Evolutionary conservation across 2,113 vertebrate genomes (phyloP), one percentile per base, ranked within the genome.

Genomic region (Columbina picui): DNA sequence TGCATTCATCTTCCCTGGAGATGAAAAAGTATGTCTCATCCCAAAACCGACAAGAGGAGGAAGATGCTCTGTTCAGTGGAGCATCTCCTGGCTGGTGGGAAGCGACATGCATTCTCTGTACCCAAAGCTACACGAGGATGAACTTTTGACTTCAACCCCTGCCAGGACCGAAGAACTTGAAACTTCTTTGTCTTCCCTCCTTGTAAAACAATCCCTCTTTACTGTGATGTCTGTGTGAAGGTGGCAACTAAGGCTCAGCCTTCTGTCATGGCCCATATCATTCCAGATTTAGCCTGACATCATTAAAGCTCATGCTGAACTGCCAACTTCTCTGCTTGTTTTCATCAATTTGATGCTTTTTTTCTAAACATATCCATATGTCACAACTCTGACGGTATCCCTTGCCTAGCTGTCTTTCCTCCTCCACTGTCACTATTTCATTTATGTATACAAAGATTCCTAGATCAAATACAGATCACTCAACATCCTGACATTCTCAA

Each of bases 391-490:
- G 5, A 88, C 0, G 3, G 92, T 79, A 90, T 86, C 82, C 88
- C 92, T 94, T 92, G 94, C 87, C 60, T 80, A 92, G 81, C 93
- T 96, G 95, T 97, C 95, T 95, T 96, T 91, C 92, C 85, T 95
- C 55, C 87, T 96, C 84, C 84, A 59, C 82, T 96, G 85, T 96
- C 95, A 96, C 95, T 95, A 93, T 96, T 96, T 95, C 90, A 96
- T 97, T 95, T 95, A 93, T 29, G 76, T 86, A 94, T 68, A 90
- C 84, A 90, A 93, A 95, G 92, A 96, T 95, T 92, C n/a, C 7
- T 94, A 95, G 94, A 96, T 95, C 90, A 97, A 96, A 94, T 94
- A 75, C 79, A 96, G 79, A 97, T 96, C 96, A 96, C 94, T 96
- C 96, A 94, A 90, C 94, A 95, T 95, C 90, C 43, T 93, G 93